Evolutionary conservation across 2,797 vertebrate genomes (phyloP).

Genomic region (Squalus acanthias): DNA sequence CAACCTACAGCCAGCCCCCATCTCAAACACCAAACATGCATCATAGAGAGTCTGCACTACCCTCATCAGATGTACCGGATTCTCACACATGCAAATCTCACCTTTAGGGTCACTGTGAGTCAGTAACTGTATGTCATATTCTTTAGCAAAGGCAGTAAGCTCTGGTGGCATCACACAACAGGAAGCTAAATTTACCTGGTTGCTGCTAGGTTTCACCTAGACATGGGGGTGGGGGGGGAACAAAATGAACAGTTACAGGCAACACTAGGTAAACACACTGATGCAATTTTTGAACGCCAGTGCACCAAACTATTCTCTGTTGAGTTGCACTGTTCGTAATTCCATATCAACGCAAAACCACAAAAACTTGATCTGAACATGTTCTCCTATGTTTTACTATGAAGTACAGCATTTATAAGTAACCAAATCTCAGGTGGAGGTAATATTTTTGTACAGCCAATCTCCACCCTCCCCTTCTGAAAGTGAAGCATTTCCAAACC

Average conservation of each 20-base stretch:
- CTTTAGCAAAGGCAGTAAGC: constrained; percentile 92
- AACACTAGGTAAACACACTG: background rate
- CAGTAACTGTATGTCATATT: constrained; percentile 92
- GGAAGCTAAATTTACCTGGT: constrained; percentile 95
- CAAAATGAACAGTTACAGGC: constrained; percentile 22
- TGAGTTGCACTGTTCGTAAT: background rate
- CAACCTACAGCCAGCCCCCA: background rate
- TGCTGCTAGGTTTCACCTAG: constrained; percentile 94
- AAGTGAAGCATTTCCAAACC: background rate
- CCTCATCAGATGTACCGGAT: background rate
- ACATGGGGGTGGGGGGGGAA: constrained; percentile 34
- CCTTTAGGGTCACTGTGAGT: constrained; percentile 97
- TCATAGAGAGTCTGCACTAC: background rate
- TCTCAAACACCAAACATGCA: background rate
- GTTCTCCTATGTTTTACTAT: background rate
- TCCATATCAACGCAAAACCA: background rate
- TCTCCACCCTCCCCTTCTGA: background rate
- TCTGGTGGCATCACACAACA: constrained; percentile 99
- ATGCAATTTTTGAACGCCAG: background rate
- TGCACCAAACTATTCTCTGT: background rate
- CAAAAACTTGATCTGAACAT: background rate
- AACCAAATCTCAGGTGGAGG: background rate
- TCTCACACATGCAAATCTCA: constrained; percentile 48
- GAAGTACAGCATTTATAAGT: background rate
- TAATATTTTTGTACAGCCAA: background rate